These are phyloP conservation scores for Cliona cf. orientalis DNA, from an alignment of 37 sponge, comb jelly and placozoan genomes.

Conservation along the genomic window DNA sequence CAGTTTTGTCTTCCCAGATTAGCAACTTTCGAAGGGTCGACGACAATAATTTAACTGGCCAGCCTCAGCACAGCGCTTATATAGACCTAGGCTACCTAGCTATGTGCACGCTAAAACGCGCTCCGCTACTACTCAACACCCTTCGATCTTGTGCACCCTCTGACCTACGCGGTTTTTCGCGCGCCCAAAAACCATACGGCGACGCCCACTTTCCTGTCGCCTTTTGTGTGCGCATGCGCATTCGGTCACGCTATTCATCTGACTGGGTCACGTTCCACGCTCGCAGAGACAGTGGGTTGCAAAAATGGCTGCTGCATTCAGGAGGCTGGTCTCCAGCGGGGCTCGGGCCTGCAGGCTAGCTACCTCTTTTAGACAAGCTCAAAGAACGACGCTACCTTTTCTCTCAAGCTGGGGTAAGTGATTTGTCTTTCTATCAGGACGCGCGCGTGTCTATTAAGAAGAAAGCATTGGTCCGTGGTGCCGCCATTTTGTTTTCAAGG, in stretches of 20 bases:
- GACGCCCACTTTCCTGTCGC: not conserved
- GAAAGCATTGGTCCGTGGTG: no score
- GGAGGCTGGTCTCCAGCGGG: conserved; percentile 41
- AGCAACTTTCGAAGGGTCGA: no score
- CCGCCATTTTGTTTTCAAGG: not conserved
- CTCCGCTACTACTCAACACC: not conserved
- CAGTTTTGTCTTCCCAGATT: no score
- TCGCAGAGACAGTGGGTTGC: not conserved
- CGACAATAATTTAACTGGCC: no score
- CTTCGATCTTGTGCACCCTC: not conserved
- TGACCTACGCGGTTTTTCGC: not conserved
- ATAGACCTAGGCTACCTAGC: not conserved
- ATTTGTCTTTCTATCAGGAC: not conserved
- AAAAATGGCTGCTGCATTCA: conserved; percentile 44
- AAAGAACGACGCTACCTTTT: conserved; percentile 21
- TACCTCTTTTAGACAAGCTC: conserved; percentile 21
- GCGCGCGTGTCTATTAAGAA: not conserved
- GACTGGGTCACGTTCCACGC: conserved; percentile 10
- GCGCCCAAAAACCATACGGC: not conserved
- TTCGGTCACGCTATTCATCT: no score
- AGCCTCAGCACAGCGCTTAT: no score
- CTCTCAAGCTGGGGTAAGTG: conserved; percentile 40
- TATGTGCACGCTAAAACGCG: not conserved
- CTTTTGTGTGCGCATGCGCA: not conserved
- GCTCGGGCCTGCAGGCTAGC: conserved; percentile 8